These are phyloP conservation scores for Eleutherodactylus coqui DNA, from an alignment of 2,797 vertebrate genomes.

Conservation along the genomic window DNA sequence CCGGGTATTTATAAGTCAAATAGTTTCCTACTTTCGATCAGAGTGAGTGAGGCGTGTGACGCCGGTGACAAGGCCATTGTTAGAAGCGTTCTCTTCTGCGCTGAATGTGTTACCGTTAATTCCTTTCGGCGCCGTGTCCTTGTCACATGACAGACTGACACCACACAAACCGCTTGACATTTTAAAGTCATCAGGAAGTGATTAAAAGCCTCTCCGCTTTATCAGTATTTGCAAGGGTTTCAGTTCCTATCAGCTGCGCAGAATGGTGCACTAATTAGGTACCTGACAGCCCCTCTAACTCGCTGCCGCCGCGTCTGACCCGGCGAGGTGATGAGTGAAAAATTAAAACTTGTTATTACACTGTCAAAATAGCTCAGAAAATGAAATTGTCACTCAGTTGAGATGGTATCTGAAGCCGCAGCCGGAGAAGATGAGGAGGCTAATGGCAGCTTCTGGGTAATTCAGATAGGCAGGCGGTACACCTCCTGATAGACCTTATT, in stretches of 20 bases:
- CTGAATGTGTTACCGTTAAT: slow-evolving; percentile 71
- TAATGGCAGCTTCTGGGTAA: not conserved
- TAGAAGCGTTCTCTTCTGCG: slow-evolving; percentile 64
- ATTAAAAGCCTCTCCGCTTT: slow-evolving; percentile 72
- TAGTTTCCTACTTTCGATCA: slow-evolving; percentile 63
- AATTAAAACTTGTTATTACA: slow-evolving; percentile 68
- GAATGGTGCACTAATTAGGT: slow-evolving; percentile 76
- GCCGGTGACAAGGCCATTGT: slow-evolving; percentile 67
- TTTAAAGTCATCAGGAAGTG: slow-evolving; percentile 72
- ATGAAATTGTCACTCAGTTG: slow-evolving; percentile 69
- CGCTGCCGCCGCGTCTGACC: slow-evolving; percentile 66
- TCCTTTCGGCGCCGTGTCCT: slow-evolving; percentile 66
- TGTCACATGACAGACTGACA: slow-evolving; percentile 70
- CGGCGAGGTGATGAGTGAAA: slow-evolving; percentile 67
- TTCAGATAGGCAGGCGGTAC: not conserved
- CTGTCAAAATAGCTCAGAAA: slow-evolving; percentile 63
- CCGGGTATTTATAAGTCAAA: slow-evolving; percentile 62
- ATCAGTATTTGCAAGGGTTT: slow-evolving; percentile 72
- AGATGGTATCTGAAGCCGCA: slow-evolving; percentile 49
- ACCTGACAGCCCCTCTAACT: slow-evolving; percentile 67
- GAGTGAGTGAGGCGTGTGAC: slow-evolving; percentile 63
- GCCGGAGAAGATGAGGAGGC: not conserved
- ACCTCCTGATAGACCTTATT: too few species aligned
- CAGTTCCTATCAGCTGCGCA: slow-evolving; percentile 70
- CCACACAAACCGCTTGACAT: slow-evolving; percentile 67